Conservation (phyloP, 2,888 invertebrate genomes). For the Poecilus cupreus region DNA sequence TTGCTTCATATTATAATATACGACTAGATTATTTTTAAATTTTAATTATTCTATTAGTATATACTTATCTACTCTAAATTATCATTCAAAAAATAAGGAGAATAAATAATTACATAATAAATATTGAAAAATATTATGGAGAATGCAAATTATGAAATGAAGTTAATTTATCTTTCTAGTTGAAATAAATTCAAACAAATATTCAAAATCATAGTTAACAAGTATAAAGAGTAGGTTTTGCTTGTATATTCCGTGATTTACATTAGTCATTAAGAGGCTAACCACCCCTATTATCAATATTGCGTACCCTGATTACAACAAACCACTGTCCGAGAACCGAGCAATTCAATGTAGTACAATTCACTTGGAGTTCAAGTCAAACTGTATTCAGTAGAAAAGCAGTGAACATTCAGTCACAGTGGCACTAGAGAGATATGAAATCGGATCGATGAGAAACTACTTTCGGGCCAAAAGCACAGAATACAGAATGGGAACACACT, state of each 20-base stretch:
- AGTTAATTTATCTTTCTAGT: no score
- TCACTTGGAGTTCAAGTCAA: not conserved
- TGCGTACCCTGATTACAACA: not conserved
- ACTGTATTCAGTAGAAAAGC: not conserved
- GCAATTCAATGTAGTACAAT: not conserved
- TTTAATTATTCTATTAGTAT: no score
- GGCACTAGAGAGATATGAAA: conserved; percentile 33
- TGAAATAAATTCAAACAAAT: no score
- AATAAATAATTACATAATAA: no score
- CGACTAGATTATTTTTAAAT: no score
- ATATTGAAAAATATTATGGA: no score
- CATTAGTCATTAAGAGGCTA: not conserved
- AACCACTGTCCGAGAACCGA: not conserved
- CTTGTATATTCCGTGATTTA: not conserved
- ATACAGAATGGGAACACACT: conserved; percentile 43
- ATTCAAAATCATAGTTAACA: no score
- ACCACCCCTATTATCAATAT: not conserved
- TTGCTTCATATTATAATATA: no score
- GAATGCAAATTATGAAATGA: no score
- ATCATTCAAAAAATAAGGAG: no score
- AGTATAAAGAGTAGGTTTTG: not conserved
- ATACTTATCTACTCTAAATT: no score
- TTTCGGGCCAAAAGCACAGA: conserved; percentile 44
- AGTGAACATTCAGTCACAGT: not conserved
- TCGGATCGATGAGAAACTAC: conserved; percentile 43